Conservation (phyloP, 2,113 vertebrate genomes). For the Camelus dromedarius region DNA sequence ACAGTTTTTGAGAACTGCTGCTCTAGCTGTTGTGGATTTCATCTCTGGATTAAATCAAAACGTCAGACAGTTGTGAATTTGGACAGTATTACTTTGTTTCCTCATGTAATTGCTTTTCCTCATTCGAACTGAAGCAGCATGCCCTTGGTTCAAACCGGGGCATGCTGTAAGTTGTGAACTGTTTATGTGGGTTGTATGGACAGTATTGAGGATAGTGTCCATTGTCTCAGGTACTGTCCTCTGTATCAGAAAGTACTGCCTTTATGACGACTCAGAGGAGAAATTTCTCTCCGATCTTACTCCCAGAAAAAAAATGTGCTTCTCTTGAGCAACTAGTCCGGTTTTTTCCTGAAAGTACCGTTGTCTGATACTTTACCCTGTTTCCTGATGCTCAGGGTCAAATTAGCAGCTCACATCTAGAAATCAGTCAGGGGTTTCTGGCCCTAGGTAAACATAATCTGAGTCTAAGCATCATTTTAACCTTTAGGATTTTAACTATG, state of each 20-base stretch:
- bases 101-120: conserved; percentile 42
- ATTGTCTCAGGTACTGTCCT: not conserved
- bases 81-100: conserved; percentile 8
- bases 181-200: not conserved
- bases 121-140: not conserved
- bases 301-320: not conserved
- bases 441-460: not conserved
- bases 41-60: conserved; percentile 14
- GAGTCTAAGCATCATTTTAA: not conserved
- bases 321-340: not conserved
- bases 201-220: not conserved
- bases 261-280: not conserved
- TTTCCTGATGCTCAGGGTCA: not conserved
- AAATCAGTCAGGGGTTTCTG: conserved; percentile 25
- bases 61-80: not conserved
- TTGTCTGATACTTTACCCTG: not conserved
- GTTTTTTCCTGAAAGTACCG: conserved; percentile 32
- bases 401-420: not conserved
- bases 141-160: conserved; percentile 34
- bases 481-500: conserved; percentile 38
- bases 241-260: not conserved
- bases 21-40: not conserved
- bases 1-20: not conserved
- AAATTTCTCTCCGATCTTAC: not conserved
- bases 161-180: not conserved